Conservation (phyloP, 1,140 invertebrate genomes). For the Conus ventricosus region DNA sequence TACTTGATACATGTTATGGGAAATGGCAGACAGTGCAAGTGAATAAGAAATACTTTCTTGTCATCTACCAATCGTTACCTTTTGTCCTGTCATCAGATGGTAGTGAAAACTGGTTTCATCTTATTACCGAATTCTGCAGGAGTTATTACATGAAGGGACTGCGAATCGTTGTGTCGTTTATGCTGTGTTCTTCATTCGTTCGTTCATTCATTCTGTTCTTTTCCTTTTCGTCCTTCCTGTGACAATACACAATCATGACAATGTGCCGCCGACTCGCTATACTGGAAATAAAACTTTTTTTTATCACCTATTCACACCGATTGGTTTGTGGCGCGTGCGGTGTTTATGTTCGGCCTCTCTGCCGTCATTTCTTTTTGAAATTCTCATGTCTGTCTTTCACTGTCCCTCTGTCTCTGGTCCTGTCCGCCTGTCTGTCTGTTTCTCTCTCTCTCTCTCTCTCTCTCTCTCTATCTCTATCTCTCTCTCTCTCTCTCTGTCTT, state of each 20-base stretch:
- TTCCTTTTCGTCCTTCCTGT: background rate
- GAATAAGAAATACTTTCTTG: no score
- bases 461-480: background rate
- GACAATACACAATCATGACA: constrained; percentile 11
- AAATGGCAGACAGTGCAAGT: background rate
- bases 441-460: background rate
- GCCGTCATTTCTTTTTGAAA: no score
- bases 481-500: background rate
- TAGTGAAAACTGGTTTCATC: background rate
- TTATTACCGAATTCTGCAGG: background rate
- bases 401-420: background rate
- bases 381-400: background rate
- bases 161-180: background rate
- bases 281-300: background rate
- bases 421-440: background rate
- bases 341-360: background rate
- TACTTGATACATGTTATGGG: background rate
- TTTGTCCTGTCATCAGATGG: background rate
- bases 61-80: background rate
- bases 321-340: no score
- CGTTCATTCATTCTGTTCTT: background rate
- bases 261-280: constrained; percentile 26
- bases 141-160: background rate
- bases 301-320: background rate
- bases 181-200: constrained; percentile 1